phyloP scores from a whole-genome alignment of 2,888 invertebrate genomes.

The Strigamia transsilvanica region DNA sequence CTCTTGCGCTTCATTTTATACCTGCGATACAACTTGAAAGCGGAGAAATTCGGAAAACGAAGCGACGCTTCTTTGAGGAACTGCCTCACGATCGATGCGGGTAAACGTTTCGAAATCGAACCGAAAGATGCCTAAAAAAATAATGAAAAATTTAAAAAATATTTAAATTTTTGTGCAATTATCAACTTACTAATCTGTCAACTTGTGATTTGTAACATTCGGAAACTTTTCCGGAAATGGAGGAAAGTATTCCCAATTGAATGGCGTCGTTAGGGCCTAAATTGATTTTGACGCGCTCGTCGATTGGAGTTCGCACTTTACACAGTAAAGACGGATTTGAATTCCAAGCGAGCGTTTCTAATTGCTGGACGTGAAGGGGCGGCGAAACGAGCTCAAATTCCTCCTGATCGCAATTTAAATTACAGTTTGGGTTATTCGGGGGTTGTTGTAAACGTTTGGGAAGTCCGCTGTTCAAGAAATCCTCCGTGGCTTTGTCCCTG shows the following conservation, averaged over 20 bases:
- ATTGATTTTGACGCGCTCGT: neutral
- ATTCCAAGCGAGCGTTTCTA: neutral
- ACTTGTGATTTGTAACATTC: constrained; percentile 50
- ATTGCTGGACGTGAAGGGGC: constrained; percentile 54
- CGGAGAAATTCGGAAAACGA: constrained; percentile 11
- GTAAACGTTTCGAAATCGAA: constrained; percentile 22
- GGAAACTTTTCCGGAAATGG: constrained; percentile 38
- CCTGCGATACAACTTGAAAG: constrained; percentile 2
- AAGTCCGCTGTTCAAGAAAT: constrained; percentile 55
- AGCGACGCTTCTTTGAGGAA: neutral
- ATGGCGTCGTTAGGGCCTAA: neutral
- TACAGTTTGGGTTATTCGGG: neutral
- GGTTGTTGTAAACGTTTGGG: constrained; percentile 53
- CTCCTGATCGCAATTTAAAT: constrained; percentile 2
- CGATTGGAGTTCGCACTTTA: neutral
- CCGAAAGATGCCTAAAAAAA: constrained; percentile 16
- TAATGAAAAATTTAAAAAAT: neutral
- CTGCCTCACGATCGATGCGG: constrained; percentile 7
- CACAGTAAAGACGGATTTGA: neutral
- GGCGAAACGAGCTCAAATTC: constrained; percentile 50
- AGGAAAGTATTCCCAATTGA: constrained; percentile 35
- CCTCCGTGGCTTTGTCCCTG: constrained; percentile 56
- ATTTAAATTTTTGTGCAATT: neutral
- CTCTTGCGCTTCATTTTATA: constrained; percentile 12
- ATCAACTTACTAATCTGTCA: constrained; percentile 5